Conservation (phyloP, 2,113 vertebrate species). For the Barbus barbus region DNA sequence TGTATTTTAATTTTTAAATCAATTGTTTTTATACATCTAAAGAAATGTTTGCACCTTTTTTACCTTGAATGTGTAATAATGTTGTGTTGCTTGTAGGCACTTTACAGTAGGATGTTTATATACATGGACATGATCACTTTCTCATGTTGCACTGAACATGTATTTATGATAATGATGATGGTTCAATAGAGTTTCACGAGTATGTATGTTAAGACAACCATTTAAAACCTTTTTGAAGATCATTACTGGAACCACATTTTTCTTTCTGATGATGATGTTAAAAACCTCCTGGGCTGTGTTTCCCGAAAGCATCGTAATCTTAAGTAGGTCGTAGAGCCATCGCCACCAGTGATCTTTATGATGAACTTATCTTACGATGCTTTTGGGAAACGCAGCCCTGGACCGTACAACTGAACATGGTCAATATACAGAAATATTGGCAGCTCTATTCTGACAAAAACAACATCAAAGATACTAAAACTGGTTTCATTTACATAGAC, state of each 20-base stretch:
- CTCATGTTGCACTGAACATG: constrained; percentile 42
- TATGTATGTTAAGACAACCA: not conserved
- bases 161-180: constrained; percentile 35
- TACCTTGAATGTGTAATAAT: constrained; percentile 53
- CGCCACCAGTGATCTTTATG: too few species aligned
- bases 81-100: constrained; percentile 60
- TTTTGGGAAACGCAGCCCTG: too few species aligned
- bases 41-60: constrained; percentile 50
- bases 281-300: too few species aligned
- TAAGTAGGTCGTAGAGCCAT: too few species aligned
- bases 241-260: not conserved
- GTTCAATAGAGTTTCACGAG: constrained; percentile 9
- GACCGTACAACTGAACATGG: not conserved
- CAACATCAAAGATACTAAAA: not conserved
- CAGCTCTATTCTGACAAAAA: not conserved
- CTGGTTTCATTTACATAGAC: not conserved
- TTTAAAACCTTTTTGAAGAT: not conserved
- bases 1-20: constrained; percentile 46
- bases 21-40: constrained; percentile 56
- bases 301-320: too few species aligned
- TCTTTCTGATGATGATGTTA: not conserved
- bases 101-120: constrained; percentile 57
- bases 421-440: not conserved
- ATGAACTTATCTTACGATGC: too few species aligned
- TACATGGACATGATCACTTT: constrained; percentile 46